A percentile compares a stretch with the other conserved stretches of the same genome.
Conservation (phyloP, 2,797 vertebrate species). For the Channallabes apus region DNA sequence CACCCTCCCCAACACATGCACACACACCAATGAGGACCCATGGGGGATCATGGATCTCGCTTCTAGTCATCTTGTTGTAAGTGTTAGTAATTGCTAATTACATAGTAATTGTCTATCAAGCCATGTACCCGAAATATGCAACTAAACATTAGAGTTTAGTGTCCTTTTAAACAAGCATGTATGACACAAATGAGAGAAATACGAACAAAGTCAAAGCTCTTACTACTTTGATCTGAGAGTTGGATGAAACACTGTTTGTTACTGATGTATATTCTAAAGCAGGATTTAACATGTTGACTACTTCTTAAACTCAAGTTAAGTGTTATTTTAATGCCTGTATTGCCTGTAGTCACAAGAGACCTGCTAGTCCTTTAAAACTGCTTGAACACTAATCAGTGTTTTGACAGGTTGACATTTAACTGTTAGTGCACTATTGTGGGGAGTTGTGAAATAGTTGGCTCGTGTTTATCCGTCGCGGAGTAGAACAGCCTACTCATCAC, state of each 20-base stretch:
- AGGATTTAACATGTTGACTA: constrained; percentile 7
- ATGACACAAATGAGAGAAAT: constrained; percentile 24
- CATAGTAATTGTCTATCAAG: constrained; percentile 26
- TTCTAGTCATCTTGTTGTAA: background rate
- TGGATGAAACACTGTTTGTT: background rate
- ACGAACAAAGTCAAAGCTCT: background rate
- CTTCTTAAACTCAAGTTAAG: constrained; percentile 31
- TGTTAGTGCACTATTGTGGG: constrained; percentile 61
- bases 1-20: background rate
- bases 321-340: constrained; percentile 24
- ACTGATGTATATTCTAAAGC: constrained; percentile 13
- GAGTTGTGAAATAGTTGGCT: constrained; percentile 66
- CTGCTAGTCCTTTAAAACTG: constrained; percentile 61
- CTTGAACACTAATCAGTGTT: constrained; percentile 71
- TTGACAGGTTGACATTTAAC: constrained; percentile 76
- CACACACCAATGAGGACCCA: background rate
- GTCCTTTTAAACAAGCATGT: constrained; percentile 37
- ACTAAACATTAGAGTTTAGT: constrained; percentile 23
- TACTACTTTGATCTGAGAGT: constrained; percentile 16
- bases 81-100: constrained; percentile 13
- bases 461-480: constrained; percentile 66
- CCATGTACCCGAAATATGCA: constrained; percentile 20
- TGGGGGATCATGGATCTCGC: background rate
- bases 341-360: constrained; percentile 46
- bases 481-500: constrained; percentile 66